These are phyloP conservation scores for Melanerpes aurifrons DNA, from an alignment of 2,113 vertebrate genomes.

Conservation along the genomic window DNA sequence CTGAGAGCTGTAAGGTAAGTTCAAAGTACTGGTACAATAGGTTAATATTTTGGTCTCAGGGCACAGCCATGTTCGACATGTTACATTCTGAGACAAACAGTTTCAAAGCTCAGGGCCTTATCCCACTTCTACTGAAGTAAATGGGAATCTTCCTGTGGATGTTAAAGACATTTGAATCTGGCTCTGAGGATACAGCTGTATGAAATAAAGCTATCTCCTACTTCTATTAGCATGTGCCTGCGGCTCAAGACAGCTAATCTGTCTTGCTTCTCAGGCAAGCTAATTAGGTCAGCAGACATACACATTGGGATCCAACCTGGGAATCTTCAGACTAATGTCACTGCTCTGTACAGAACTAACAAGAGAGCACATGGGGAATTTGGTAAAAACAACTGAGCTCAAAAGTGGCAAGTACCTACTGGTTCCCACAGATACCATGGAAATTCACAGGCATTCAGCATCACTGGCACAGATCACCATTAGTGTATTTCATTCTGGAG, in stretches of 20 bases:
- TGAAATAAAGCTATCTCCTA: conserved; percentile 19
- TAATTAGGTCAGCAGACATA: conserved; percentile 24
- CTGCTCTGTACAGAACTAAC: neutral
- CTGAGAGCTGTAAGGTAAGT: conserved; percentile 52
- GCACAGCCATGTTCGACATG: neutral
- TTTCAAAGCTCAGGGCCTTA: conserved; percentile 8
- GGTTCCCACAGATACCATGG: neutral
- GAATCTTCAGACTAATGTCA: neutral
- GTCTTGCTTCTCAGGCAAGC: conserved; percentile 8
- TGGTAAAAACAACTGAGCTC: neutral
- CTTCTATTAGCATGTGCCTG: conserved; percentile 9
- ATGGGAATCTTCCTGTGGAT: neutral
- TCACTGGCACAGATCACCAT: neutral
- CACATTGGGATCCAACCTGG: neutral
- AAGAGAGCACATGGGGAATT: neutral
- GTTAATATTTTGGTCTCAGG: conserved; percentile 51
- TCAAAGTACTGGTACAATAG: conserved; percentile 28
- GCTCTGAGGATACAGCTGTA: neutral
- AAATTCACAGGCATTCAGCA: neutral
- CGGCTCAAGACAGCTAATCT: conserved; percentile 27
- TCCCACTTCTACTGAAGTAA: neutral
- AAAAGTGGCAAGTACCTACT: neutral
- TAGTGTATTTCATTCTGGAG: neutral
- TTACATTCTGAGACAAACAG: neutral
- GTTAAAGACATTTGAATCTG: neutral